A percentile compares a stretch with the other conserved stretches of the same genome.
These are phyloP conservation scores for Saccostrea echinata DNA, from an alignment of 1,140 invertebrate genomes.

Conservation along the genomic window DNA sequence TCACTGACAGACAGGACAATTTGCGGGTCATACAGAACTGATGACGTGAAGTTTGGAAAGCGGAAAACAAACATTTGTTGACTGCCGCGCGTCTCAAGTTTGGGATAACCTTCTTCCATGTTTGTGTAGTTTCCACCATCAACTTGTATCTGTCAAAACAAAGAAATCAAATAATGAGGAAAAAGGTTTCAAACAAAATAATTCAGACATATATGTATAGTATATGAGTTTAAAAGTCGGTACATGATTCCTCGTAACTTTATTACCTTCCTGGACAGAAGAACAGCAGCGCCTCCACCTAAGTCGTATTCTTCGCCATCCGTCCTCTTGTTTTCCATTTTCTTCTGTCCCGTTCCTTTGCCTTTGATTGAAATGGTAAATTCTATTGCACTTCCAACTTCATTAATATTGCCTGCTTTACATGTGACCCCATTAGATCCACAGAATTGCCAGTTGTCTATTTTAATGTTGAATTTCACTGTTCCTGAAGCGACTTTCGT, in stretches of 20 bases:
- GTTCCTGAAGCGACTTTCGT: neutral
- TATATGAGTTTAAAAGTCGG: no score
- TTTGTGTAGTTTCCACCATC: conserved; percentile 11
- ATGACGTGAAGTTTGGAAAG: neutral
- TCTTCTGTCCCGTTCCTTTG: neutral
- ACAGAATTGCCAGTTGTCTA: neutral
- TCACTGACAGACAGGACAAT: neutral
- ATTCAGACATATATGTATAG: neutral
- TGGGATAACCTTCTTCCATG: neutral
- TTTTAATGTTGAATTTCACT: neutral
- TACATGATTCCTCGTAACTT: neutral
- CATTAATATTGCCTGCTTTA: neutral
- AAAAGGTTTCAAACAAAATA: neutral
- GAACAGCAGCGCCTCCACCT: neutral
- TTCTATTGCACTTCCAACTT: neutral
- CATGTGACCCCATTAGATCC: neutral
- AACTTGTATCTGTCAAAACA: neutral
- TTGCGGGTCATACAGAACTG: neutral
- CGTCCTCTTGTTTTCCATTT: neutral
- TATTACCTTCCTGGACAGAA: neutral
- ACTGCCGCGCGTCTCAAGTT: neutral
- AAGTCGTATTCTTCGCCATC: neutral
- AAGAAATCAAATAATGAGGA: neutral
- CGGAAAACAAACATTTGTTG: neutral
- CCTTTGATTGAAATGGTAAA: neutral